Percentiles rank a stretch among this genome's conserved stretches.
Evolutionary conservation across 2,888 invertebrate genomes (phyloP).

Genomic region (Eutolmus rufibarbis): DNA sequence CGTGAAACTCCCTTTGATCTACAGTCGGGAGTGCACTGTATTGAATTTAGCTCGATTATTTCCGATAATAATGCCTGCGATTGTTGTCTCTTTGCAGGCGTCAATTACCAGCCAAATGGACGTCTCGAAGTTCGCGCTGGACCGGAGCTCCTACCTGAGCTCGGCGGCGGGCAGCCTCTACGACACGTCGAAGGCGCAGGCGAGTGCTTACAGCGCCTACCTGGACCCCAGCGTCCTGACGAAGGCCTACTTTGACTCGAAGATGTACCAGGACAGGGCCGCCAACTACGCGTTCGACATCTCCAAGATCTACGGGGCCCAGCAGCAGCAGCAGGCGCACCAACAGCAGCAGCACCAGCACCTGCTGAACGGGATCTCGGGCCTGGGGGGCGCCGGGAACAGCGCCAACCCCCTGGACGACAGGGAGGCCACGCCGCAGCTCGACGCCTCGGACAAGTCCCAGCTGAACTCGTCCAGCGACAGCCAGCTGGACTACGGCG

Average conservation of each 20-base stretch:
- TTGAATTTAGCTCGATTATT: background rate
- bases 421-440: conserved; percentile 60
- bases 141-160: conserved; percentile 61
- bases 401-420: conserved; percentile 57
- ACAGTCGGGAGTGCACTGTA: too few relatives aligned
- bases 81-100: conserved; percentile 51
- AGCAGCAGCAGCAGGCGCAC: conserved; percentile 59
- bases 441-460: conserved; percentile 56
- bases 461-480: conserved; percentile 61
- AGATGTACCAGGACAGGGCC: conserved; percentile 63
- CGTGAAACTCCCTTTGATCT: too few relatives aligned
- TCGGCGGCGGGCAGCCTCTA: conserved; percentile 59
- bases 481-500: conserved; percentile 59
- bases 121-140: conserved; percentile 61
- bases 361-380: conserved; percentile 54
- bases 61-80: background rate
- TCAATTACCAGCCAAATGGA: conserved; percentile 61
- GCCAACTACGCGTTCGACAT: conserved; percentile 64
- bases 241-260: conserved; percentile 63
- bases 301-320: conserved; percentile 60
- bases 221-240: conserved; percentile 63
- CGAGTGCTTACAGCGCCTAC: conserved; percentile 62
- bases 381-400: conserved; percentile 47
- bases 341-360: conserved; percentile 59
- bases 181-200: conserved; percentile 57